Percentiles rank a stretch among this genome's conserved stretches.
Conservation (phyloP, 2,797 vertebrate genomes). For the Acipenser transmontanus region DNA sequence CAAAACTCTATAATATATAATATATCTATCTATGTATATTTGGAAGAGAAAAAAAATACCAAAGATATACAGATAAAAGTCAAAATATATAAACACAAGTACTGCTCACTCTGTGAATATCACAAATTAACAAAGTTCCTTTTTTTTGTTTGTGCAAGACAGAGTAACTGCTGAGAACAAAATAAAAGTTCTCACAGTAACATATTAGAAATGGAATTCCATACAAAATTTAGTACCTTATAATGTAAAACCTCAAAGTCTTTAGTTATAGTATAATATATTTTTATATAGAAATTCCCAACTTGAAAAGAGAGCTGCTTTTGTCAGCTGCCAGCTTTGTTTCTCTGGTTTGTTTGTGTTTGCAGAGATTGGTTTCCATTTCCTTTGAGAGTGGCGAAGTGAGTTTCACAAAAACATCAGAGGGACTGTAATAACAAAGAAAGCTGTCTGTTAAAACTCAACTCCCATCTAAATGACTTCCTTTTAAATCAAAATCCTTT, state of each 20-base stretch:
- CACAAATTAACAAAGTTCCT: constrained; percentile 6
- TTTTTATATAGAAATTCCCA: neutral
- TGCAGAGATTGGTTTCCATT: no score
- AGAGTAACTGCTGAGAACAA: neutral
- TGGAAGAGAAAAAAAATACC: constrained; percentile 17
- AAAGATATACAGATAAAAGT: constrained; percentile 21
- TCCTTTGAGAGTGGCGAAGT: no score
- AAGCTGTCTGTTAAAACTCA: no score
- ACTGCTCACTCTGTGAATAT: constrained; percentile 10
- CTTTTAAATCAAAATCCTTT: no score
- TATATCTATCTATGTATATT: constrained; percentile 7
- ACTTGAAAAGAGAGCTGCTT: neutral
- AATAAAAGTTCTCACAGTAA: neutral
- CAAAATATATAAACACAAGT: constrained; percentile 18
- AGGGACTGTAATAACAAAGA: no score
- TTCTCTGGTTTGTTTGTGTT: no score
- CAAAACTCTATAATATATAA: constrained; percentile 13
- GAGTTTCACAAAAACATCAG: no score
- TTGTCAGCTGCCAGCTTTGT: no score
- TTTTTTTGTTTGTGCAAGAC: neutral
- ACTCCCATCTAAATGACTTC: no score
- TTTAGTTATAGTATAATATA: neutral
- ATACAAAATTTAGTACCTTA: neutral
- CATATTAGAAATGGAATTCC: neutral
- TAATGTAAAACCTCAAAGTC: neutral